Evolutionary conservation across 2,113 vertebrate species (phyloP).

Genomic region (Phrynosoma blainvillii): DNA sequence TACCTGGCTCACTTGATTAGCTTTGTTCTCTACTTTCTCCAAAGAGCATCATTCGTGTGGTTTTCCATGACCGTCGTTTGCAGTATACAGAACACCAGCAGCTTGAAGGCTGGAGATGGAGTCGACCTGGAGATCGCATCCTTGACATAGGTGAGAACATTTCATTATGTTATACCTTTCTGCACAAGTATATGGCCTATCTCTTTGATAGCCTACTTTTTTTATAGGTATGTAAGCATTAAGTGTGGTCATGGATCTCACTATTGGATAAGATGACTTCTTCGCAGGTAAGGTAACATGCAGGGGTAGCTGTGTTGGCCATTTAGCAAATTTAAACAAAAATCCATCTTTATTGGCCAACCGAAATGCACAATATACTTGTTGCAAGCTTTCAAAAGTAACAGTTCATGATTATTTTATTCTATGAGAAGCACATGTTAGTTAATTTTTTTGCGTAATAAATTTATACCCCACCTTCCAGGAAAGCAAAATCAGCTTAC

Average conservation of each 20-base stretch:
- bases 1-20: constrained; percentile 8
- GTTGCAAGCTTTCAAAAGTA: neutral
- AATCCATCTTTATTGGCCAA: no score
- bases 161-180: constrained; percentile 15
- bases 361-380: no score
- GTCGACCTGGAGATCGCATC: constrained; percentile 92
- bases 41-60: constrained; percentile 92
- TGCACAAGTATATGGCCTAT: neutral
- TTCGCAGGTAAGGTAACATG: neutral
- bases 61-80: constrained; percentile 93
- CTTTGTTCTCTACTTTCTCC: constrained; percentile 41
- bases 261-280: neutral
- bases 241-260: neutral
- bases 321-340: no score
- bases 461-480: neutral
- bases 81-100: constrained; percentile 95
- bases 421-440: neutral
- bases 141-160: constrained; percentile 88
- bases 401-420: neutral
- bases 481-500: neutral
- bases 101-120: constrained; percentile 96
- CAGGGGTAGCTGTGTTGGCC: no score
- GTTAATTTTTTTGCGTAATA: neutral
- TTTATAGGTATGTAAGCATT: no score
- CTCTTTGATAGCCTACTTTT: neutral